Base-by-base conservation (phyloP, 1,140 invertebrate species). In the Drosophila chauvacae region DNA sequence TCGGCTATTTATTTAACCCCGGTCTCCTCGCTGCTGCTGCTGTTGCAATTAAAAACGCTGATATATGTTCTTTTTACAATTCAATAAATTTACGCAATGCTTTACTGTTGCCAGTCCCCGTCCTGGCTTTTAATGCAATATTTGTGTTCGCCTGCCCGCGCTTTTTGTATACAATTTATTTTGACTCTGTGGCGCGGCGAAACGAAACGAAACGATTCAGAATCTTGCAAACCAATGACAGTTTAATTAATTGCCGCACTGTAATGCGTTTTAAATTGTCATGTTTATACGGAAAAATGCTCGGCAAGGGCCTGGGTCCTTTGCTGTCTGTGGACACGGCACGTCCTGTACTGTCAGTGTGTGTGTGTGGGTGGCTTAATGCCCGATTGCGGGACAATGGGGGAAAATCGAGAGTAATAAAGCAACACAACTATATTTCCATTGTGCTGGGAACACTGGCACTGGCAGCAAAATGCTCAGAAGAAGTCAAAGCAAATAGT, bases 191-290 rank as follows among this genome's bases (percentile, higher is more conserved):
- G 82, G 65, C 66, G 85, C 77, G 62, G 73, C 74, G 80, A 79
- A 77, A 57, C 85, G 75, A 83, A 45, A 47, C 74, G 80, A 79
- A 77, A 61, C 85, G 75, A 83, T 88, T 88, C 80, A 56, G 77
- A 88, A 88, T 87, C 84, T 80, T 83, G 80, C 84, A 90, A 77
- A 88, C 85, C 85, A 88, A 88, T 88, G 85, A 88, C 85, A 88
- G 85, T 88, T 88, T 88, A 90, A 88, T 88, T 88, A 88, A 88
- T 88, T 88, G 85, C 85, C 78, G 70, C 85, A 81, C 85, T 90
- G 85, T 88, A 88, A 88, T 88, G 85, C 85, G 78, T 90, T 90
- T 90, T 90, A 90, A 90, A 90, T 90, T 90, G 85, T 90, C 85
- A 90, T 90, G 85, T 90, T 90, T 90, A 90, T 90, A 88, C 80